A percentile compares a stretch with the other conserved stretches of the same genome.
Evolutionary conservation across 2,888 invertebrate species (phyloP).

Genomic region (Aporophyla nigra): DNA sequence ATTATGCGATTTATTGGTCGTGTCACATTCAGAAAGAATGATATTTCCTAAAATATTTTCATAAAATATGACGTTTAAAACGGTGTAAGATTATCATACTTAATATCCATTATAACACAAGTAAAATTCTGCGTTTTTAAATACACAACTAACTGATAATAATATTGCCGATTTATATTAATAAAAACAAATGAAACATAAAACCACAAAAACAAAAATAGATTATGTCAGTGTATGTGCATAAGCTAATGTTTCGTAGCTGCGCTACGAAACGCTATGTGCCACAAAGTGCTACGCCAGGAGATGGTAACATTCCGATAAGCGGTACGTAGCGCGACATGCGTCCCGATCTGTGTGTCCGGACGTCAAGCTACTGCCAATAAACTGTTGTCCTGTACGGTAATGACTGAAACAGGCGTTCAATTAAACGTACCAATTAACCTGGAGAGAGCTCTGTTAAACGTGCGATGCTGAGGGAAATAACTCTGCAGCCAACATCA

Average conservation of each 20-base stretch:
- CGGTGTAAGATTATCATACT: constrained; percentile 36
- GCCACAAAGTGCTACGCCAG: constrained; percentile 66
- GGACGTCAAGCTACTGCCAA: constrained; percentile 77
- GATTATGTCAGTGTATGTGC: constrained; percentile 8
- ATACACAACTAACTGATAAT: neutral
- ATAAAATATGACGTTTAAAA: constrained; percentile 69
- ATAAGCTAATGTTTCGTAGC: constrained; percentile 40
- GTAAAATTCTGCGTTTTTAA: constrained; percentile 1
- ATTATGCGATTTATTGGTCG: constrained; percentile 90
- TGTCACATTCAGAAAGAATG: constrained; percentile 86
- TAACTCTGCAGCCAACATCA: constrained; percentile 68
- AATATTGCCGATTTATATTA: constrained; percentile 4
- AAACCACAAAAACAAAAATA: constrained; percentile 17
- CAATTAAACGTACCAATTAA: constrained; percentile 87
- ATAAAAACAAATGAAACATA: neutral
- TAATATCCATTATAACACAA: constrained; percentile 21
- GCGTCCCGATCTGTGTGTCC: constrained; percentile 69
- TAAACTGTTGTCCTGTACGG: constrained; percentile 84
- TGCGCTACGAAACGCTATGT: constrained; percentile 50
- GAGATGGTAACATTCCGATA: constrained; percentile 64
- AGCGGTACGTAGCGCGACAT: constrained; percentile 65
- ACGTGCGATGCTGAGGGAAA: constrained; percentile 74
- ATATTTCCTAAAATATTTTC: constrained; percentile 84
- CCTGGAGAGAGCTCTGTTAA: constrained; percentile 79
- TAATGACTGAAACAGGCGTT: constrained; percentile 87